Evolutionary conservation across 2,797 vertebrate species (phyloP).

Genomic region (Premnoplex brunnescens): DNA sequence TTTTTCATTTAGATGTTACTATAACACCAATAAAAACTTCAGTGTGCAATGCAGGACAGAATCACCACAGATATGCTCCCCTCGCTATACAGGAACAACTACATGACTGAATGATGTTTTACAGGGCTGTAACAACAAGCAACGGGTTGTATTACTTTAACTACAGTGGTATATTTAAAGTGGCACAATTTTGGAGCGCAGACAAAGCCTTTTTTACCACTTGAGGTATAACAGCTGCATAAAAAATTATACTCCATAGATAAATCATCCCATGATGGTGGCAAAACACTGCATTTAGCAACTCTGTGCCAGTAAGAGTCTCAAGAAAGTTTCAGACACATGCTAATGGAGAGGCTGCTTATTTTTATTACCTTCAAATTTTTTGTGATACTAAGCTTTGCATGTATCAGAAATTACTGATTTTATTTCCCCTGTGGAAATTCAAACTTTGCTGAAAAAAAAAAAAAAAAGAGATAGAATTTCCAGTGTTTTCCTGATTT

Average conservation of each 20-base stretch:
- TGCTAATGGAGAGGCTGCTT: neutral
- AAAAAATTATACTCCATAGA: constrained; percentile 15
- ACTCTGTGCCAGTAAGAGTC: neutral
- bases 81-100: neutral
- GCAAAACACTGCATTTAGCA: constrained; percentile 23
- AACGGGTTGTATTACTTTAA: constrained; percentile 13
- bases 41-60: neutral
- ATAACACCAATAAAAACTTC: neutral
- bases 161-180: constrained; percentile 29
- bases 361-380: neutral
- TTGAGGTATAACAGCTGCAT: constrained; percentile 21
- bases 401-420: neutral
- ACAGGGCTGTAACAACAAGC: constrained; percentile 22
- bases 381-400: neutral
- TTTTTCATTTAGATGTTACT: neutral
- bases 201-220: constrained; percentile 35
- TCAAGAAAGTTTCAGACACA: neutral
- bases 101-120: constrained; percentile 3
- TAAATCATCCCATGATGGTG: neutral
- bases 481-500: neutral
- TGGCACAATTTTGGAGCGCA: neutral
- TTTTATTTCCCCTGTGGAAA: neutral
- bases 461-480: neutral
- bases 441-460: neutral
- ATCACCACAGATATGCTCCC: neutral